These are phyloP conservation scores for silkworm (Bombyx mori) DNA, from an alignment of 1,140 invertebrate species.

Conservation along the genomic window ASM3026992v2 NC_085112.1:13433501-13434000, in stretches of 20 bases:
- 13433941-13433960: constrained; percentile 52
- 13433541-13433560: background rate
- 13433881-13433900: constrained; percentile 34
- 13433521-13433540: background rate
- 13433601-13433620: constrained; percentile 8
- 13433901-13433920: constrained; percentile 32
- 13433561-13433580: background rate
- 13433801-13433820: constrained; percentile 42
- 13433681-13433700: constrained; percentile 11
- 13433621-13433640: constrained; percentile 11
- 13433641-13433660: constrained; percentile 60
- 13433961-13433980: constrained; percentile 52
- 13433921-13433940: constrained; percentile 46
- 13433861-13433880: constrained; percentile 53
- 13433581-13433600: background rate
- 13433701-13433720: constrained; percentile 7
- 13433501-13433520: background rate
- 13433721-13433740: constrained; percentile 18
- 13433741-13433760: constrained; percentile 26
- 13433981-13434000: constrained; percentile 46
- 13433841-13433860: constrained; percentile 58
- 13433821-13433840: constrained; percentile 62
- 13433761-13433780: constrained; percentile 41
- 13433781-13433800: constrained; percentile 51
- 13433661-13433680: constrained; percentile 15